Evolutionary conservation across 2,797 vertebrate species (phyloP).

Genomic region (Spinus olivaceus): DNA sequence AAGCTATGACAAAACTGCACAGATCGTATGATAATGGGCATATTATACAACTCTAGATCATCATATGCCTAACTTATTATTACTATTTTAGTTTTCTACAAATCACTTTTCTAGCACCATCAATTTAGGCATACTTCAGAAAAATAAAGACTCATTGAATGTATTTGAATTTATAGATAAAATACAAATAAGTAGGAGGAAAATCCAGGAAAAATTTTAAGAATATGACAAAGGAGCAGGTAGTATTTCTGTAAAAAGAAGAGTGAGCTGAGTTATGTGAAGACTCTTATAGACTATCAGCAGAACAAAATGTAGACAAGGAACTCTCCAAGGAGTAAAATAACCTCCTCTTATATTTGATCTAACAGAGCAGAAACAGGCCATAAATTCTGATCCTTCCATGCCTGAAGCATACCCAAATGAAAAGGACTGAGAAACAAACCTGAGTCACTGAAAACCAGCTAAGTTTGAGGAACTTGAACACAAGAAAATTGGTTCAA

Average conservation of each 20-base stretch:
- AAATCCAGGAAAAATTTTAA: fast-evolving
- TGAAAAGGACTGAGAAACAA: background rate
- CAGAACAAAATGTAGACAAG: background rate
- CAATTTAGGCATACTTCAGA: background rate
- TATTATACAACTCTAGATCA: slow-evolving; percentile 59
- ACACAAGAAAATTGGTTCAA: background rate
- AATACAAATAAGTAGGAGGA: background rate
- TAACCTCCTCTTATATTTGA: background rate
- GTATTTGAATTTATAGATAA: background rate
- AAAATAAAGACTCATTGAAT: background rate
- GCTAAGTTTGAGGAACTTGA: background rate
- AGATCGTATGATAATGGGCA: slow-evolving; percentile 66
- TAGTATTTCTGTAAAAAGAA: background rate
- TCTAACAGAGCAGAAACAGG: background rate
- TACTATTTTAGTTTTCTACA: slow-evolving; percentile 43
- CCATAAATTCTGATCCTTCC: background rate
- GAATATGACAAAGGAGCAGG: background rate
- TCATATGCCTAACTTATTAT: slow-evolving; percentile 64
- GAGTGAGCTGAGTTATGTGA: background rate
- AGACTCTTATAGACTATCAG: background rate
- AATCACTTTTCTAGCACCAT: slow-evolving; percentile 10
- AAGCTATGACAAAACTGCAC: slow-evolving; percentile 63
- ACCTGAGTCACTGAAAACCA: background rate
- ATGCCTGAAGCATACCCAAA: background rate
- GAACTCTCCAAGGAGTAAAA: background rate